Percentiles rank a stretch among this genome's conserved stretches.
Conservation (phyloP, 2,797 vertebrate species). For the Melanotaenia nigrans region DNA sequence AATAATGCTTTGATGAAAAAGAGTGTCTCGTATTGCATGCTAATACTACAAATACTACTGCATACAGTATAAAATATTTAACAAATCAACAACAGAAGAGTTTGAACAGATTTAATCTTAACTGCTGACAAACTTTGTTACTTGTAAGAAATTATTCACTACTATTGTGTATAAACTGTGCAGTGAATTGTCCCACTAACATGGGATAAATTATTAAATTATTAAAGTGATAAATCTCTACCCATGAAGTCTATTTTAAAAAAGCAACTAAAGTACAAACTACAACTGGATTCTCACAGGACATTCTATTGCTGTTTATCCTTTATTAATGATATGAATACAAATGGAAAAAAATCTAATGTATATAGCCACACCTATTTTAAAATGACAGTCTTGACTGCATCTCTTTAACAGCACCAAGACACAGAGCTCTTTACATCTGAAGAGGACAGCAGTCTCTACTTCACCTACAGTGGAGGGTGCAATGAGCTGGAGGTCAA, state of each 20-base stretch:
- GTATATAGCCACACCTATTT: not conserved
- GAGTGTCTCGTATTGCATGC: not conserved
- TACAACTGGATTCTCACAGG: too few relatives aligned
- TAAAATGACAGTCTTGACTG: not conserved
- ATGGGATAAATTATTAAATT: too few relatives aligned
- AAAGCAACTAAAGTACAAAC: too few relatives aligned
- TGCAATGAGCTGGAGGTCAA: conserved; percentile 90
- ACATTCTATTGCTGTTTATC: conserved; percentile 1
- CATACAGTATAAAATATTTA: not conserved
- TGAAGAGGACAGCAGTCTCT: conserved; percentile 92
- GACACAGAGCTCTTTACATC: conserved; percentile 87
- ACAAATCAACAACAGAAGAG: not conserved
- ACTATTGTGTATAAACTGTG: not conserved
- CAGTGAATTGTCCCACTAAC: not conserved
- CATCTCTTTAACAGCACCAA: conserved; percentile 56
- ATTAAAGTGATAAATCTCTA: not conserved
- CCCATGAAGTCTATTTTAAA: too few relatives aligned
- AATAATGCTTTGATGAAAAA: not conserved
- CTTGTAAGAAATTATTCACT: not conserved
- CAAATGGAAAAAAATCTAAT: not conserved
- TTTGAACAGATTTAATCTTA: too few relatives aligned
- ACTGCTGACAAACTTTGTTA: too few relatives aligned
- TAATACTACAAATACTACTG: too few relatives aligned
- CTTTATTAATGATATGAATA: not conserved
- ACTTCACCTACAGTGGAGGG: conserved; percentile 93